These are phyloP conservation scores for Indri indri DNA, from an alignment of 2,113 vertebrate species.

Conservation along the genomic window DNA sequence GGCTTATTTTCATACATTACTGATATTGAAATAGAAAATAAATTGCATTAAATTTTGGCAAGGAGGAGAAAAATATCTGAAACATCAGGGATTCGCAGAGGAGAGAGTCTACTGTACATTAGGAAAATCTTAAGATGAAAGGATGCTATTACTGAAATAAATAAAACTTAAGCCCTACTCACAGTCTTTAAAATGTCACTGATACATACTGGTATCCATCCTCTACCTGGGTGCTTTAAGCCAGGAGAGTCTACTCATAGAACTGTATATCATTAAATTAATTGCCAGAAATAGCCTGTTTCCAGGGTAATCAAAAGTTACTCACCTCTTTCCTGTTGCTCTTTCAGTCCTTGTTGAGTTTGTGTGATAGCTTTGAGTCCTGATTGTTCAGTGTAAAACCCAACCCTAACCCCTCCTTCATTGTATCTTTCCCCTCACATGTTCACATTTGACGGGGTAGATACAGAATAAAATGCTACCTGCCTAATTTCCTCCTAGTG, in stretches of 20 bases:
- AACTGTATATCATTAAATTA: neutral
- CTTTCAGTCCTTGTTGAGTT: neutral
- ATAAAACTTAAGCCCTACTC: neutral
- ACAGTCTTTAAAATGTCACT: neutral
- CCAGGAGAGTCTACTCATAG: neutral
- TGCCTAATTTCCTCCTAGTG: neutral
- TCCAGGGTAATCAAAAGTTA: neutral
- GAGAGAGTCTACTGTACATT: neutral
- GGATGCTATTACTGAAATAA: neutral
- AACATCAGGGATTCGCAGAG: neutral
- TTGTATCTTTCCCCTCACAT: neutral
- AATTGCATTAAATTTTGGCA: neutral
- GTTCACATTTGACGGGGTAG: neutral
- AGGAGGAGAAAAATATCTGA: neutral
- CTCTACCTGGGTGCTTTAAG: neutral
- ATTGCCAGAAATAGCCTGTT: neutral
- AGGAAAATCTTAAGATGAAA: neutral
- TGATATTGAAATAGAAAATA: neutral
- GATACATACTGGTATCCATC: rapidly evolving
- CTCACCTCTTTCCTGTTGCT: neutral
- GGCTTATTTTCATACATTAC: neutral
- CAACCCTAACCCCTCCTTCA: neutral
- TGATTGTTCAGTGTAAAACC: neutral
- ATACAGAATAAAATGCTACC: neutral
- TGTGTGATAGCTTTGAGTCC: neutral